phyloP scores from a whole-genome alignment of 2,113 vertebrate species.

The Herpetotheres cachinnans region DNA sequence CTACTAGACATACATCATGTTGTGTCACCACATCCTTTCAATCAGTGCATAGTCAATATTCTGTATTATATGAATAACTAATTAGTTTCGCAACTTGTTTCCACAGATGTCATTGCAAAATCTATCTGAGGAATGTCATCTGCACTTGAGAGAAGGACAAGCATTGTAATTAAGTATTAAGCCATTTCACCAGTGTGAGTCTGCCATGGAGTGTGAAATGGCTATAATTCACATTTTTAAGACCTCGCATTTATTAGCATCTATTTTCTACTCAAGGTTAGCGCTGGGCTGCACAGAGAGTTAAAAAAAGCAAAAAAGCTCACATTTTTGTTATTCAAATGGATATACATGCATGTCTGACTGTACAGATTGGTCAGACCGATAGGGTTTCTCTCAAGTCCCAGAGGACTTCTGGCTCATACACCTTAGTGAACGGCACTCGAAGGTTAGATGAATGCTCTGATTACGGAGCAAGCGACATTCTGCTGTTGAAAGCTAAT shows the following conservation, averaged over 20 bases:
- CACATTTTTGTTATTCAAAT: slow-evolving; percentile 5
- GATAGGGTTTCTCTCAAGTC: not conserved
- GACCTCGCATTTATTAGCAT: slow-evolving; percentile 72
- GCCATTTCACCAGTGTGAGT: slow-evolving; percentile 62
- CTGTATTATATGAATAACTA: slow-evolving; percentile 68
- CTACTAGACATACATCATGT: slow-evolving; percentile 5
- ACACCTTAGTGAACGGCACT: not conserved
- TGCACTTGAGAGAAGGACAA: slow-evolving; percentile 67
- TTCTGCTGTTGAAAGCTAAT: slow-evolving; percentile 30
- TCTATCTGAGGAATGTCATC: slow-evolving; percentile 64
- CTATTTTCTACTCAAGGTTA: slow-evolving; percentile 69
- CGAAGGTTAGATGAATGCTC: not conserved
- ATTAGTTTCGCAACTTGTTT: slow-evolving; percentile 60
- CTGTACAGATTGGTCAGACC: not conserved
- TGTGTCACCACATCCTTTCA: slow-evolving; percentile 40
- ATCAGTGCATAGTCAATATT: slow-evolving; percentile 56
- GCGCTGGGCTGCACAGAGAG: not conserved
- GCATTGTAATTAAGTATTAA: slow-evolving; percentile 72
- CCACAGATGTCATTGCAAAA: slow-evolving; percentile 70
- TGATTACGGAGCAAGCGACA: not conserved
- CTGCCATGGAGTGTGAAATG: slow-evolving; percentile 68
- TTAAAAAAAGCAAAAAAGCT: not conserved
- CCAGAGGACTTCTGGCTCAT: slow-evolving; percentile 6
- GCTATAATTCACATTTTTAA: slow-evolving; percentile 75
- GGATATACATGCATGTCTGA: not conserved